A percentile compares a stretch with the other conserved stretches of the same genome.
phyloP scores from a whole-genome alignment of 2,888 invertebrate species.

The Rhorus exstirpatorius region DNA sequence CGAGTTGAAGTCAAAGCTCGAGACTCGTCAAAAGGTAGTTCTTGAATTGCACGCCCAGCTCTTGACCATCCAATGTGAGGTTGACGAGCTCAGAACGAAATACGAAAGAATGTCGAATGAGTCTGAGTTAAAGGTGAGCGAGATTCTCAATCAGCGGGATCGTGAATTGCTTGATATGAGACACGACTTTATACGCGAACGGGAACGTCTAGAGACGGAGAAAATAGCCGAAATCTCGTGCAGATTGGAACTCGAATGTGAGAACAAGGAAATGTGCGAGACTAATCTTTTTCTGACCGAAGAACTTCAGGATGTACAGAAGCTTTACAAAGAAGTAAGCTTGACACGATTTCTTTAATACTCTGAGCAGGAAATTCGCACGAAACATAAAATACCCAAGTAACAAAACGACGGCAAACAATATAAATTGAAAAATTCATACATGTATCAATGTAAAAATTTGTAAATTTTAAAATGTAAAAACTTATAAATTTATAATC shows the following conservation, averaged over 20 bases:
- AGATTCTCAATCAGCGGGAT: constrained; percentile 65
- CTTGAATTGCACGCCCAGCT: constrained; percentile 75
- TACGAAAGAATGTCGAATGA: constrained; percentile 71
- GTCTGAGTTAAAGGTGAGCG: constrained; percentile 59
- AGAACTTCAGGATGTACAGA: constrained; percentile 76
- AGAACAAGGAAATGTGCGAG: constrained; percentile 70
- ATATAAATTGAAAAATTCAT: too few species aligned
- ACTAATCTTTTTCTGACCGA: constrained; percentile 72
- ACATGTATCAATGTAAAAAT: too few species aligned
- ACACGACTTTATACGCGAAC: constrained; percentile 74
- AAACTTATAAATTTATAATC: too few species aligned
- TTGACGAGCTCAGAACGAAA: constrained; percentile 74
- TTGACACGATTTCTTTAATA: background rate
- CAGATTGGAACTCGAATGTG: constrained; percentile 69
- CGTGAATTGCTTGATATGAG: constrained; percentile 69
- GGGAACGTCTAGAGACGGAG: constrained; percentile 72
- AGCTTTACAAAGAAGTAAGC: constrained; percentile 76
- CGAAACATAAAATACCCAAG: too few species aligned
- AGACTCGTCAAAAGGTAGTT: constrained; percentile 73
- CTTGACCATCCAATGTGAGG: constrained; percentile 74
- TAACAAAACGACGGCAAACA: too few species aligned
- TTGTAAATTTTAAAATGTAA: too few species aligned
- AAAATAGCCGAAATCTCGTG: constrained; percentile 62
- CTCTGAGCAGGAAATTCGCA: too few species aligned
- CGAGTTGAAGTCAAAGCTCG: constrained; percentile 70